Base-by-base conservation (phyloP, 2,113 vertebrate genomes). In the Seriola rivoliana region DNA sequence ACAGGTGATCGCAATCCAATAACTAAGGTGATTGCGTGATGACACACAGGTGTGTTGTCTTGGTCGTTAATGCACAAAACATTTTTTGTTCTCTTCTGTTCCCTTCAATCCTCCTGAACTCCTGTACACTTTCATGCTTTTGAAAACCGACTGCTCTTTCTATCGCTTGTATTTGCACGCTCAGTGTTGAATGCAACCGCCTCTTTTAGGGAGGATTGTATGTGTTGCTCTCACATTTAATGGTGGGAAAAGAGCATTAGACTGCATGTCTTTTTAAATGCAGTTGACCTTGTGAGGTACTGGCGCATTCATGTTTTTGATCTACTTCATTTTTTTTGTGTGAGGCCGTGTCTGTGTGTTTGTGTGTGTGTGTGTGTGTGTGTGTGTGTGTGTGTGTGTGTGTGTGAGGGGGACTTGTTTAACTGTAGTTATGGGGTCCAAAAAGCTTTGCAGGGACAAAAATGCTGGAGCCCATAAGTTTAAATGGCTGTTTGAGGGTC, bases 181-280 rank as follows among this genome's bases (percentile, higher is more conserved):
- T 71, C 16, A 58, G 38, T 12, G 2, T 29, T 44, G 23, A 50
- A 44, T 29, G 19, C 21, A 55, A 25, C 16, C 5, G 58, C 42
- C 12, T 34, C 32, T 46, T 68, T 70, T 72, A 38, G 63, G 34
- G 38, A 62, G 50, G 19, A 65, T 34, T 86, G 36, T 16, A 57
- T 10, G 29, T 71, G 74, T 75, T 38, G 59, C 60, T 87, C 52
- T 74, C 77, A 75, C 62, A 58, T 60, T 75, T 44, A 70, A 40
- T 32, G 5, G 65, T 70, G 66, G 32, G 48, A 78, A 83, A 85
- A 58, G 12, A 70, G 3, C 16, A 4, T 69, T 57, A 50, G 3
- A 64, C 21, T 23, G 16, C 16, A 21, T 36, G 19, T 75, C 19
- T 25, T 67, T 75, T 65, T 21, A 54, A 77, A 66, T 46, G 58